phyloP scores from a whole-genome alignment of 1,140 invertebrate genomes.

The Drosophila fuyamai region DNA sequence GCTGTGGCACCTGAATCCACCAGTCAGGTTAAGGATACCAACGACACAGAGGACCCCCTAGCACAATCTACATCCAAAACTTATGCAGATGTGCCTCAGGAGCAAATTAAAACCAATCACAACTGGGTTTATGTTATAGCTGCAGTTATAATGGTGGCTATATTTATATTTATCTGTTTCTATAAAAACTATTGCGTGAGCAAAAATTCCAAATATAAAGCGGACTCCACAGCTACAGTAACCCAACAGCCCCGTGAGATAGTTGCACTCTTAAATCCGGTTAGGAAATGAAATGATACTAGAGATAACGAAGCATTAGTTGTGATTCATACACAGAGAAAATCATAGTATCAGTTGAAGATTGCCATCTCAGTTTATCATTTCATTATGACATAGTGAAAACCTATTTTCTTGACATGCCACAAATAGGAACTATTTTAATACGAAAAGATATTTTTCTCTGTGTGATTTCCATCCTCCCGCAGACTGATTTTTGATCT shows the following conservation, averaged over 20 bases:
- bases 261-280: slow-evolving; percentile 4
- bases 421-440: slow-evolving; percentile 5
- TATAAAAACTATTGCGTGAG: neutral
- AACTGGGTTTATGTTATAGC: neutral
- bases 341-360: slow-evolving; percentile 10
- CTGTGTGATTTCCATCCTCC: slow-evolving; percentile 26
- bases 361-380: slow-evolving; percentile 25
- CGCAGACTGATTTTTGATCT: slow-evolving; percentile 50
- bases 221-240: neutral
- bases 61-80: neutral
- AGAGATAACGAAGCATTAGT: slow-evolving; percentile 20
- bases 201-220: slow-evolving; percentile 9
- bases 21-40: slow-evolving; percentile 4
- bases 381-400: neutral
- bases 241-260: slow-evolving; percentile 8
- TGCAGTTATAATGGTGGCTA: no score
- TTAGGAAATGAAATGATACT: neutral
- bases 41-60: neutral
- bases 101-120: neutral
- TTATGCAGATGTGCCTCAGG: neutral
- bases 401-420: neutral
- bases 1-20: neutral
- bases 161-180: no score
- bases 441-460: slow-evolving; percentile 12
- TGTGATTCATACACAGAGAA: slow-evolving; percentile 34